phyloP scores from a whole-genome alignment of 1,140 invertebrate species.

The Acromyrmex heyeri region DNA sequence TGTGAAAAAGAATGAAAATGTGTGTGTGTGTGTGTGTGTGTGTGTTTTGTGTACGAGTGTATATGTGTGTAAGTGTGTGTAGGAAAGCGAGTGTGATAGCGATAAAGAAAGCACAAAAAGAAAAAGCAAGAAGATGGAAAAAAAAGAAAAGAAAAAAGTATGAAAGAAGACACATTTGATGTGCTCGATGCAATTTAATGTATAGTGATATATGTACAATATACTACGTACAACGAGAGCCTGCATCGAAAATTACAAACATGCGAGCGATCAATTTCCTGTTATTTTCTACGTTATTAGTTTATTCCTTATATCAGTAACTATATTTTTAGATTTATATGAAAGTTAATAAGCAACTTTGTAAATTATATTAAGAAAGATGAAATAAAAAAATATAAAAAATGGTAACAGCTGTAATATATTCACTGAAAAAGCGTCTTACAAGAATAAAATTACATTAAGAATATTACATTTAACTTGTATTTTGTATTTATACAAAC shows the following conservation, averaged over 20 bases:
- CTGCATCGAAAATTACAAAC: constrained; percentile 64
- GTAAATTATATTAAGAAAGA: constrained; percentile 84
- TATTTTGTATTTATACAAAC: not conserved
- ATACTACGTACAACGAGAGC: constrained; percentile 75
- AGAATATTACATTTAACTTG: not conserved
- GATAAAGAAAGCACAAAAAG: not conserved
- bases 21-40: not conserved
- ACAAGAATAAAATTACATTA: constrained; percentile 10
- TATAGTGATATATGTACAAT: constrained; percentile 81
- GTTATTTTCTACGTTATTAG: constrained; percentile 80
- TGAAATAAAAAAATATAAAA: constrained; percentile 76
- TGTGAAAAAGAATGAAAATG: constrained; percentile 2
- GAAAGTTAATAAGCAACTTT: constrained; percentile 79
- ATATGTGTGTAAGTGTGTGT: too few relatives aligned
- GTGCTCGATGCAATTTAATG: constrained; percentile 66
- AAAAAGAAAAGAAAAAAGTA: not conserved
- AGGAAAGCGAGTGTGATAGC: not conserved
- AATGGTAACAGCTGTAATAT: constrained; percentile 8
- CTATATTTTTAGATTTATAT: constrained; percentile 81
- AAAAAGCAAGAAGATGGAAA: not conserved
- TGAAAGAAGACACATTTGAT: constrained; percentile 50
- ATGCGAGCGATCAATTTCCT: constrained; percentile 75
- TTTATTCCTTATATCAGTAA: constrained; percentile 76
- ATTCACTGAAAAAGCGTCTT: not conserved
- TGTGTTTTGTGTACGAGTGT: too few relatives aligned